A percentile compares a stretch with the other conserved stretches of the same genome.
Evolutionary conservation across 2,797 vertebrate species (phyloP).

Genomic region (Coilia nasus): DNA sequence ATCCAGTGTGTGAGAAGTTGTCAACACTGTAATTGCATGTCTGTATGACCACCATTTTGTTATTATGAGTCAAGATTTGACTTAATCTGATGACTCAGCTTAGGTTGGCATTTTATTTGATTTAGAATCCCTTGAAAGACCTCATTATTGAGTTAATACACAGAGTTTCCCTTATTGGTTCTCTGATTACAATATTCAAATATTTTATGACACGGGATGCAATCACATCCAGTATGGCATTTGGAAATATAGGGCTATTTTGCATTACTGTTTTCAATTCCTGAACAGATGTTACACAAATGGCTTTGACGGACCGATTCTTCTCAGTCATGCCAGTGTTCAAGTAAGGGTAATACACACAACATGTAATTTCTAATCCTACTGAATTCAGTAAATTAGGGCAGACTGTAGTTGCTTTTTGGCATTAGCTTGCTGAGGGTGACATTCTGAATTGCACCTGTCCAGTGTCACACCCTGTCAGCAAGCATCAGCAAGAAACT

Average conservation of each 20-base stretch:
- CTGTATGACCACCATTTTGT: background rate
- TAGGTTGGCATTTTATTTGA: background rate
- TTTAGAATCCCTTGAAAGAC: background rate
- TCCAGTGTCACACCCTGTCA: background rate
- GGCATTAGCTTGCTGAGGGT: background rate
- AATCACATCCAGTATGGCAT: background rate
- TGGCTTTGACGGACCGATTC: background rate
- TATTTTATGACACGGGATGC: too few relatives aligned
- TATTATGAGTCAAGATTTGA: background rate
- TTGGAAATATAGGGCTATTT: background rate
- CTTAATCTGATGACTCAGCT: background rate
- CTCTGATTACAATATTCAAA: too few relatives aligned
- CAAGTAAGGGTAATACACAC: background rate
- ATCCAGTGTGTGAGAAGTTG: background rate
- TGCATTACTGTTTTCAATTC: background rate
- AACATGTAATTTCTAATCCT: background rate
- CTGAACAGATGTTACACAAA: background rate
- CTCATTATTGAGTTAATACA: too few relatives aligned
- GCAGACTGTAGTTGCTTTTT: background rate
- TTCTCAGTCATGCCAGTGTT: background rate
- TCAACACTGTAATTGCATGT: background rate
- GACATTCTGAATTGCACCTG: background rate
- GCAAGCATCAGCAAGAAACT: conserved; percentile 5
- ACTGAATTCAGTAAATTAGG: background rate
- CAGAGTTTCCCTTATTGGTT: too few relatives aligned